Conservation (phyloP, 92 coral and sea anemone species). For the Zoanthus sociatus region DNA sequence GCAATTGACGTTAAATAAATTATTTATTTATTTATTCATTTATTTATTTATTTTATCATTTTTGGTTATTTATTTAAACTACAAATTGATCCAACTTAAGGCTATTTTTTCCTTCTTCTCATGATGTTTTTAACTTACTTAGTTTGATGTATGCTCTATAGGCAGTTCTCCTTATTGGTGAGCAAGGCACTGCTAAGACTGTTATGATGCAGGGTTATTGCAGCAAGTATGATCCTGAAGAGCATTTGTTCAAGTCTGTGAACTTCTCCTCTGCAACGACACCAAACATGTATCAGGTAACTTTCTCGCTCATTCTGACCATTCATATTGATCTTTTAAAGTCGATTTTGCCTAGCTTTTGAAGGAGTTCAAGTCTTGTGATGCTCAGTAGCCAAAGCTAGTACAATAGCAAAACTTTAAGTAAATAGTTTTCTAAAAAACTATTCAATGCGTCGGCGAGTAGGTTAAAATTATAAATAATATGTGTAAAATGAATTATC, state of each 20-base stretch:
- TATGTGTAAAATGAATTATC: no score
- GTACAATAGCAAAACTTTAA: background rate
- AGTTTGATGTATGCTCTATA: constrained; percentile 12
- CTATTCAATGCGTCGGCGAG: no score
- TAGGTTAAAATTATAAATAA: no score
- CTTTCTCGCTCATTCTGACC: background rate
- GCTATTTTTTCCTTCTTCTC: background rate
- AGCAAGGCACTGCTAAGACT: constrained; percentile 99
- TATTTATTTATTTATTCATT: no score
- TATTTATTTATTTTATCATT: no score
- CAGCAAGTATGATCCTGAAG: constrained; percentile 92
- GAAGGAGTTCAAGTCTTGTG: background rate
- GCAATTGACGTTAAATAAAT: no score
- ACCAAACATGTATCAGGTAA: constrained; percentile 99
- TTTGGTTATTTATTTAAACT: background rate
- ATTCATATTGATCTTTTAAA: background rate
- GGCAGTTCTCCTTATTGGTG: constrained; percentile 98
- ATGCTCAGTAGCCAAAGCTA: no score
- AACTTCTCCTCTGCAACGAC: constrained; percentile 99
- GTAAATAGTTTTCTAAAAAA: no score
- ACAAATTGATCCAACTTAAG: background rate
- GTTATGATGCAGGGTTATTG: constrained; percentile 99
- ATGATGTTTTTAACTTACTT: background rate
- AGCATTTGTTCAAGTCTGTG: constrained; percentile 87
- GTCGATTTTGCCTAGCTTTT: background rate